Evolutionary conservation across 2,797 vertebrate species (phyloP).

Genomic region (Gila robusta): DNA sequence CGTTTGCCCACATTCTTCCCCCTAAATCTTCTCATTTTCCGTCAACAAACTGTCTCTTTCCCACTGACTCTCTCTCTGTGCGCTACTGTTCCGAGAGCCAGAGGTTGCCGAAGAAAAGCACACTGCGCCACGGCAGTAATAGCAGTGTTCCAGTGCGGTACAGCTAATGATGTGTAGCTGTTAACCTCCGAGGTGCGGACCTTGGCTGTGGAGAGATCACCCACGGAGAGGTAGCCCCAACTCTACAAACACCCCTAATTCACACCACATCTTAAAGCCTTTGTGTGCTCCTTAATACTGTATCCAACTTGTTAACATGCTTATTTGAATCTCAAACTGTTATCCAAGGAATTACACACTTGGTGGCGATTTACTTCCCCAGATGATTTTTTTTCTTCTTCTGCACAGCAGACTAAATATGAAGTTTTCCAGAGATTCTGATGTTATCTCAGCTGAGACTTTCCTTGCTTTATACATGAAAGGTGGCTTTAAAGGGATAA

Average conservation of each 20-base stretch:
- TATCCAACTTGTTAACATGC: conserved; percentile 26
- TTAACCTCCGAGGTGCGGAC: conserved; percentile 59
- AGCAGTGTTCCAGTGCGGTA: conserved; percentile 58
- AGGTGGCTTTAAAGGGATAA: neutral
- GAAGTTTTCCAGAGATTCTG: conserved; percentile 39
- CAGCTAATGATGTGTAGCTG: conserved; percentile 64
- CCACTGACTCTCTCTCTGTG: conserved; percentile 11
- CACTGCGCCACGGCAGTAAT: conserved; percentile 55
- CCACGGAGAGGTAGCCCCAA: conserved; percentile 45
- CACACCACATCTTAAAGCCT: conserved; percentile 29
- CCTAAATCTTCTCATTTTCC: conserved; percentile 64
- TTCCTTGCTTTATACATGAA: conserved; percentile 50
- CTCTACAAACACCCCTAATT: conserved; percentile 4
- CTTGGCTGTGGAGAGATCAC: conserved; percentile 50
- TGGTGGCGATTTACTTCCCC: neutral
- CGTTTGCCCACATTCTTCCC: conserved; percentile 63
- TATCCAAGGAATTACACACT: conserved; percentile 20
- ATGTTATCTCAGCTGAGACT: conserved; percentile 63
- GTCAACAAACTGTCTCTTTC: conserved; percentile 51
- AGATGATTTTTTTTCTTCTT: conserved; percentile 23
- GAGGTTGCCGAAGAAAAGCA: conserved; percentile 56
- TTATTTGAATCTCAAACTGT: conserved; percentile 18
- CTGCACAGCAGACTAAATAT: conserved; percentile 50
- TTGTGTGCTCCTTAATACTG: neutral
- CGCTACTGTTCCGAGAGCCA: conserved; percentile 45